Evolutionary conservation across 2,797 vertebrate species (phyloP).

Genomic region (Trichosurus vulpecula): DNA sequence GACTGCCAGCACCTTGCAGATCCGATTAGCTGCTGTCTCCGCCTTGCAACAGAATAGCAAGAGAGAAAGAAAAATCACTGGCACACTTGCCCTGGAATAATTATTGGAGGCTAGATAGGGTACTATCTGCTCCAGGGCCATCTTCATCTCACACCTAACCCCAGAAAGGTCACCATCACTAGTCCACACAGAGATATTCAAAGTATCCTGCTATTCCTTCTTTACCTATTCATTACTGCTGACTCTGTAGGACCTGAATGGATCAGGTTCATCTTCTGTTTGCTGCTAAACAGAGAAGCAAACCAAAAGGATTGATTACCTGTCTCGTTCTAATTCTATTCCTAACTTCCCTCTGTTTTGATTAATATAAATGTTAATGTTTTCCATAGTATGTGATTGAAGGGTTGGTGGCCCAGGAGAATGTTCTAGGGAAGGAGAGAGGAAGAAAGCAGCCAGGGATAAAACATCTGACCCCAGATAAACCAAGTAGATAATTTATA

Average conservation of each 20-base stretch:
- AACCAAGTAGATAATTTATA: not conserved
- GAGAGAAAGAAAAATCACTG: conserved; percentile 13
- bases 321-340: not conserved
- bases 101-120: not conserved
- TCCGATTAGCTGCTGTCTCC: conserved; percentile 98
- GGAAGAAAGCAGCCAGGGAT: not conserved
- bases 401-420: not conserved
- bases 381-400: not conserved
- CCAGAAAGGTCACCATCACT: not conserved
- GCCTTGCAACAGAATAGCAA: conserved; percentile 86
- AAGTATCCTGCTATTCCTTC: not conserved
- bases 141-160: not conserved
- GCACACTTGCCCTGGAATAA: conserved; percentile 16
- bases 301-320: not conserved
- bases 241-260: not conserved
- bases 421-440: not conserved
- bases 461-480: not conserved
- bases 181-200: not conserved
- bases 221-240: not conserved
- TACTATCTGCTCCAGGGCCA: not conserved
- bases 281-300: not conserved
- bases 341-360: not conserved
- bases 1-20: conserved; percentile 98
- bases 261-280: not conserved
- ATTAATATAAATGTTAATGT: not conserved